These are phyloP conservation scores for Allacma fusca DNA, from an alignment of 2,888 invertebrate species.

Conservation along the genomic window DNA sequence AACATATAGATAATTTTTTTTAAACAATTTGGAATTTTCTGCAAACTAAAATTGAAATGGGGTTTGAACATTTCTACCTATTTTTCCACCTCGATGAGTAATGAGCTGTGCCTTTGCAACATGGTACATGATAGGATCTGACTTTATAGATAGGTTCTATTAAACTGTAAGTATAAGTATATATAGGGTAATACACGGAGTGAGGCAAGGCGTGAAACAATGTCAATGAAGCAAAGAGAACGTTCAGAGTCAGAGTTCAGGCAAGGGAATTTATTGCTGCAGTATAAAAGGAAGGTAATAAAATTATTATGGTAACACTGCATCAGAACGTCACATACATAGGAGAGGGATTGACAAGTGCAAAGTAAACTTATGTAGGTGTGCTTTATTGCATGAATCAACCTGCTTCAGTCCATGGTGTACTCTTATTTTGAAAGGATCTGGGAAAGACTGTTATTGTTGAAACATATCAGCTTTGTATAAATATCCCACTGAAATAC, in stretches of 20 bases:
- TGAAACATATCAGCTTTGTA: no score
- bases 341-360: background rate
- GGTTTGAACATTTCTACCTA: no score
- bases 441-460: no score
- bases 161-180: background rate
- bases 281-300: background rate
- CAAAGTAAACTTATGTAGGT: background rate
- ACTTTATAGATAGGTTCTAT: no score
- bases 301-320: background rate
- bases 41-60: no score
- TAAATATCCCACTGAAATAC: no score
- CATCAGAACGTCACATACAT: background rate
- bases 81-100: no score
- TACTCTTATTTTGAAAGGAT: no score
- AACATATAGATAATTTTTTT: no score
- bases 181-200: background rate
- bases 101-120: no score
- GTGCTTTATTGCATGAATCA: background rate
- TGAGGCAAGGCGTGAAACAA: background rate
- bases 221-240: slow-evolving; percentile 18
- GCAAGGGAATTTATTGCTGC: background rate
- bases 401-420: background rate
- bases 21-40: no score
- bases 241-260: background rate
- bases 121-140: no score